These are phyloP conservation scores for Zootoca vivipara DNA, from an alignment of 2,113 vertebrate genomes.

Conservation along the genomic window DNA sequence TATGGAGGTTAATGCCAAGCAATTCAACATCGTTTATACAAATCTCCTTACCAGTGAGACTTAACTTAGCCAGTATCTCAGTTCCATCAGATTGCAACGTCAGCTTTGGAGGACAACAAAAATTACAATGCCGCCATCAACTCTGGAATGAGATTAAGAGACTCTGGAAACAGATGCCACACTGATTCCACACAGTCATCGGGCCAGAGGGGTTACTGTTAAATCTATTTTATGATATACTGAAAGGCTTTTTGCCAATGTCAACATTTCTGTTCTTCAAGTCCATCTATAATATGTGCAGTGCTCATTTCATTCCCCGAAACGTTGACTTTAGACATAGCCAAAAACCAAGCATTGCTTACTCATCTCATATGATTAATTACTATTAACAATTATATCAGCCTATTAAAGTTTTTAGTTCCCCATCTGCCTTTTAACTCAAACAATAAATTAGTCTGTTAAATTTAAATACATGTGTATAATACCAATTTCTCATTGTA, in stretches of 20 bases:
- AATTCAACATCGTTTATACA: conserved; percentile 21
- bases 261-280: conserved; percentile 4
- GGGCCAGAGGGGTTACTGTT: neutral
- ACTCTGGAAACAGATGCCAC: conserved; percentile 20
- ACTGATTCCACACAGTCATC: conserved; percentile 6
- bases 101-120: conserved; percentile 14
- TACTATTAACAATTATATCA: conserved; percentile 1
- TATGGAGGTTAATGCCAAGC: conserved; percentile 24
- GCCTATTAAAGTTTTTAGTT: neutral
- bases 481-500: neutral
- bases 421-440: neutral
- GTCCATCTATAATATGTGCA: neutral
- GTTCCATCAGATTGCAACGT: conserved; percentile 10
- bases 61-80: neutral
- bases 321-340: neutral
- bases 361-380: neutral
- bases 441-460: neutral
- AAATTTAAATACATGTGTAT: neutral
- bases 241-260: conserved; percentile 8
- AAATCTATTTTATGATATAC: conserved; percentile 28
- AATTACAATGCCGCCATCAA: neutral
- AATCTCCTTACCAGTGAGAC: conserved; percentile 17
- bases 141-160: conserved; percentile 7
- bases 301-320: neutral
- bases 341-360: neutral